Base-by-base conservation (phyloP, 2,113 vertebrate genomes). In the Saguinus midas region DNA sequence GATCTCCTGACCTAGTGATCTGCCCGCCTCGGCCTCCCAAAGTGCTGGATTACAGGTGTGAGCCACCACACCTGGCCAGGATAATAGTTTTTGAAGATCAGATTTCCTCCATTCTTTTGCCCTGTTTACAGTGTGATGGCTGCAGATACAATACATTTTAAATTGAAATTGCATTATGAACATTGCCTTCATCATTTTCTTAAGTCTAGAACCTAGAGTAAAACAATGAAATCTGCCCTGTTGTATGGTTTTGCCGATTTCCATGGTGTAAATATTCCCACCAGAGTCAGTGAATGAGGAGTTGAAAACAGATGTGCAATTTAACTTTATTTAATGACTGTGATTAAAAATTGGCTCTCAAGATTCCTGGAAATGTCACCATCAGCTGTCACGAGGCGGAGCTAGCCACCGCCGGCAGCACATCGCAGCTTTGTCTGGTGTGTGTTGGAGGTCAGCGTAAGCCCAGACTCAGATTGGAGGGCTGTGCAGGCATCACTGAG, bases 391-490 rank as follows among this genome's bases (percentile, higher is more conserved):
- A 2, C 1, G 37, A 45, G 80, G 43, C 52, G 18, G 45, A 3
- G 5, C 0, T 3, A 17, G 48, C 48, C 0, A 5, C 84, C 0
- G 13, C 12, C 52, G 27, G 25, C 64, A 18, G 61, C 52, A 1
- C 4, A 0, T 32, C 25, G 0, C 2, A 21, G 58, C 14, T 25
- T 5, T 0, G 1, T 32, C 48, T 27, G 4, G 5, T 17, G 35
- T 27, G 8, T 87, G 43, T 21, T 55, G 11, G 88, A 83, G 50
- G 10, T 6, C 40, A 43, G 66, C 40, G 35, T 10, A 6, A 8
- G 55, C 40, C 37, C 0, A 0, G 27, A 35, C n/a, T 57, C 66
- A 2, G 27, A 2, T 40, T 18, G 27, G 25, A 35, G 2, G 29
- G 27, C 75, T 21, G 9, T 2, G 29, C 0, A 2, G 32, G n/a